Base-by-base conservation (phyloP, 2,888 invertebrate species). In the Rambutsinella grinnellia region DNA sequence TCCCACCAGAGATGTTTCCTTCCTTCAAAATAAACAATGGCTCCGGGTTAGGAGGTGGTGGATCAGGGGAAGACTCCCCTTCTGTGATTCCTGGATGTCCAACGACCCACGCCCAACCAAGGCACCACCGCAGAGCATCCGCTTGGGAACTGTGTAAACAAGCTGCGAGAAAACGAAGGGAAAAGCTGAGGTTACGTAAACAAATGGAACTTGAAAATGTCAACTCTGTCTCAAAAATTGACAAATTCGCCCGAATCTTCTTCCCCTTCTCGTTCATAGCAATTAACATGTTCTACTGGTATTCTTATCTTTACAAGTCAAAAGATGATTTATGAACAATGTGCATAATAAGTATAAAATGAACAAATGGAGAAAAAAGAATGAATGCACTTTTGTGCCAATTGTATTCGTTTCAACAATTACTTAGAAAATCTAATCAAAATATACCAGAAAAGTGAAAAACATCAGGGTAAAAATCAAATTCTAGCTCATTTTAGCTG, bases 231-330 rank as follows among this genome's bases (percentile, higher is more conserved):
- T 93, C 93, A 74, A 92, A 92, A 87, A 93, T 94, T 80, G 94
- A 94, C 87, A 89, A 91, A 21, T 91, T 91, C 19, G 92, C 93
- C 8, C 87, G 94, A 51, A 88, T 94, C 49, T 90, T 93, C 27
- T 94, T 94, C 85, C 94, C 94, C 0, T 84, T 93, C 65, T 89
- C 92, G 54, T 94, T 94, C 86, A 85, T 92, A 2, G 88, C 92
- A 13, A 92, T 94, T 82, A 94, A 94, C 86, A 87, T 92, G 69
- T 90, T 93, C 86, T 94, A 94, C 85, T 94, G 94, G 93, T 91
- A 90, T 83, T 90, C 91, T 6, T 93, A 93, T 85, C 87, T 93
- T 71, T 90, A 91, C 68, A 87, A 91, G 81, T n/a, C n/a, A n/a
- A n/a, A n/a, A n/a, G n/a, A n/a, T n/a, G n/a, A n/a, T n/a, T n/a